Percentiles rank a stretch among this genome's conserved stretches.
Evolutionary conservation across 2,888 invertebrate genomes (phyloP).

Genomic region (Spisula subtruncata): DNA sequence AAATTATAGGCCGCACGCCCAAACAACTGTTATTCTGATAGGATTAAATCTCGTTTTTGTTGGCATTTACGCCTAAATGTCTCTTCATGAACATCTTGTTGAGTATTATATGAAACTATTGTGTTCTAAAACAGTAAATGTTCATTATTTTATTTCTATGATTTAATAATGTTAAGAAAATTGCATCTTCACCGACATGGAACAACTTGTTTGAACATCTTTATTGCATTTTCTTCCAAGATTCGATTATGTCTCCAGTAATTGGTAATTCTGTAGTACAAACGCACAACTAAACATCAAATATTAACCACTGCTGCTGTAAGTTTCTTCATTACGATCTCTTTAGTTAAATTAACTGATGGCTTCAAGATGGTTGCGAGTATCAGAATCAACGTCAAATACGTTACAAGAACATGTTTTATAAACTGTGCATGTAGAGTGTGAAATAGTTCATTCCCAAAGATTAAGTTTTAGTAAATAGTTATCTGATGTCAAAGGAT

Average conservation of each 20-base stretch:
- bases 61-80: not conserved
- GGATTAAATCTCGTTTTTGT: not conserved
- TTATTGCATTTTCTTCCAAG: not conserved
- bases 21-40: not conserved
- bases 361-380: too few species aligned
- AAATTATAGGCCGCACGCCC: not conserved
- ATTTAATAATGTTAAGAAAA: not conserved
- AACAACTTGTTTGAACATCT: not conserved
- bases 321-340: too few species aligned
- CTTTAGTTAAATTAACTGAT: too few species aligned
- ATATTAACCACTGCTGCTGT: too few species aligned
- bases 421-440: too few species aligned
- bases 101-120: slow-evolving; percentile 5
- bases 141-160: not conserved
- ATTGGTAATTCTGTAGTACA: too few species aligned
- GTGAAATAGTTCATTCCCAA: too few species aligned
- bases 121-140: not conserved
- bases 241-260: not conserved
- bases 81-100: not conserved
- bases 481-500: too few species aligned
- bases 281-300: too few species aligned
- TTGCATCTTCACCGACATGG: not conserved
- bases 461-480: too few species aligned
- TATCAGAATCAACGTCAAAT: too few species aligned
- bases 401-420: too few species aligned